A percentile compares a stretch with the other conserved stretches of the same genome.
phyloP scores from a whole-genome alignment of 2,797 vertebrate genomes.

The Mallotus villosus region DNA sequence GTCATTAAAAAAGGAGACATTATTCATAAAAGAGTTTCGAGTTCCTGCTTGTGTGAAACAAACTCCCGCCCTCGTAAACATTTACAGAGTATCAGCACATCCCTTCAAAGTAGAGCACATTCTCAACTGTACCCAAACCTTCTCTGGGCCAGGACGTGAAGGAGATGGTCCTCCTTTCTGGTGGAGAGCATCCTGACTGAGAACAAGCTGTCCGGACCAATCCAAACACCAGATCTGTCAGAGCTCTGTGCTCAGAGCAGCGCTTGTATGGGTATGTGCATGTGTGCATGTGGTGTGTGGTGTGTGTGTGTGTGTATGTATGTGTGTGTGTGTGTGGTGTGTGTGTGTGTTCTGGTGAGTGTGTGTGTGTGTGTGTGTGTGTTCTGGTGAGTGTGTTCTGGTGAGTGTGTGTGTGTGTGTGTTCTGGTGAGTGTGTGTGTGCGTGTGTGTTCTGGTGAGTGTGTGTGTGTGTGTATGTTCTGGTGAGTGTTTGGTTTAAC shows the following conservation, averaged over 20 bases:
- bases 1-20: no score
- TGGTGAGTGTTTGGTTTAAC: not conserved
- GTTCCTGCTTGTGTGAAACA: no score
- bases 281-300: not conserved
- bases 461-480: slow-evolving; percentile 3
- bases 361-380: slow-evolving; percentile 3
- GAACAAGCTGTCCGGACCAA: not conserved
- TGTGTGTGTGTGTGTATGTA: not conserved
- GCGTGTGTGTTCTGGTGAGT: not conserved
- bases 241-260: no score
- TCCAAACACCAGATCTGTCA: not conserved
- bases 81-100: no score
- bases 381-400: not conserved
- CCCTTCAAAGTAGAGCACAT: no score
- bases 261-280: not conserved
- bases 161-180: no score
- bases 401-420: not conserved
- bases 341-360: not conserved
- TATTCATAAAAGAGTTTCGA: no score
- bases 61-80: no score
- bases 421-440: not conserved
- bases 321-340: no score
- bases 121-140: no score
- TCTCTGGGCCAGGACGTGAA: no score
- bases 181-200: no score